Conservation (phyloP, 2,888 invertebrate genomes). For the Theodoxus fluviatilis region DNA sequence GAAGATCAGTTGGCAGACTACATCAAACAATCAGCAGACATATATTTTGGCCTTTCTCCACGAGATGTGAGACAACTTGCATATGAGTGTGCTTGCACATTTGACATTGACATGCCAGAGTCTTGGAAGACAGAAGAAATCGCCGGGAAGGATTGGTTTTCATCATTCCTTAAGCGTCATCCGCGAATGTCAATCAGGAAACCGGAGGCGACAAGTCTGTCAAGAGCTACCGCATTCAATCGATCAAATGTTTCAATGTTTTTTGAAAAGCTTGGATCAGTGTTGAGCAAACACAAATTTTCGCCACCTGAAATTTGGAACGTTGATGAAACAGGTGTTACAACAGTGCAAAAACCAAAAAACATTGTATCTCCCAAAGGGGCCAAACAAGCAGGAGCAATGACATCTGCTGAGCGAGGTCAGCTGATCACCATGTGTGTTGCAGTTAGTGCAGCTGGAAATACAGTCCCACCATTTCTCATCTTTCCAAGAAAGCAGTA, state of each 20-base stretch:
- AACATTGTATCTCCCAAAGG: conserved; percentile 27
- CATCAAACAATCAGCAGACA: conserved; percentile 22
- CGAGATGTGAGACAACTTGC: conserved; percentile 27
- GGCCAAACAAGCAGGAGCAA: conserved; percentile 31
- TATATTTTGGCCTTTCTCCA: conserved; percentile 25
- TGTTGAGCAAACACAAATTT: conserved; percentile 30
- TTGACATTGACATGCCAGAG: conserved; percentile 22
- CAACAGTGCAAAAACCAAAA: conserved; percentile 35
- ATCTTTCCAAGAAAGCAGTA: conserved; percentile 31
- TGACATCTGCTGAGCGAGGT: conserved; percentile 33
- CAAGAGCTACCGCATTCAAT: conserved; percentile 36
- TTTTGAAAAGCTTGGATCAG: conserved; percentile 30
- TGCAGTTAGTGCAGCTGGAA: conserved; percentile 29
- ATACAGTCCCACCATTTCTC: conserved; percentile 26
- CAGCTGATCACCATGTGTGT: conserved; percentile 23
- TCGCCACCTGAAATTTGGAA: conserved; percentile 30
- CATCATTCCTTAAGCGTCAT: conserved; percentile 31
- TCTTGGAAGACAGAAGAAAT: conserved; percentile 20
- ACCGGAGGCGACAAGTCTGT: conserved; percentile 31
- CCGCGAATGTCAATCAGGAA: conserved; percentile 26
- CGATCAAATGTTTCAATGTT: conserved; percentile 28
- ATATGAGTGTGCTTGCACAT: conserved; percentile 26
- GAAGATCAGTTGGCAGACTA: conserved; percentile 23
- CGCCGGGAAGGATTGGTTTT: conserved; percentile 30
- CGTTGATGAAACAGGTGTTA: conserved; percentile 34